Evolutionary conservation across 1,140 invertebrate species (phyloP).

Genomic region (Pomacea maculata): DNA sequence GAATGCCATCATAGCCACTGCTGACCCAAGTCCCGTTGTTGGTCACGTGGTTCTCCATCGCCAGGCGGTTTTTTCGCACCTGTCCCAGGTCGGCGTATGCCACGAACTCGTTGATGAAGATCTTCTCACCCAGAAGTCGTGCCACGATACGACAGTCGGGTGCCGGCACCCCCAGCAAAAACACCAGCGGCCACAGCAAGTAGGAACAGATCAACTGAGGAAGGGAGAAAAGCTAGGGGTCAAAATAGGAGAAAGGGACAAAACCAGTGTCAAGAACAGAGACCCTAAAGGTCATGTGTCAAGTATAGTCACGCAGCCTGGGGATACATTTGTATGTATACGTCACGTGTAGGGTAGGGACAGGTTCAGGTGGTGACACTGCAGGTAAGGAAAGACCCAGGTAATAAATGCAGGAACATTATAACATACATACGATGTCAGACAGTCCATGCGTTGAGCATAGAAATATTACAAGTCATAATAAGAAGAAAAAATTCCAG

Average conservation of each 20-base stretch:
- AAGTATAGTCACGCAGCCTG: no score
- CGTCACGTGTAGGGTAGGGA: no score
- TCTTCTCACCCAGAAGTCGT: conserved; percentile 60
- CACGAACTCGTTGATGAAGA: conserved; percentile 63
- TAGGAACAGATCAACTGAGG: conserved; percentile 61
- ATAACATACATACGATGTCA: background rate
- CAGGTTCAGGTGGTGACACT: no score
- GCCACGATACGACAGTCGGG: conserved; percentile 58
- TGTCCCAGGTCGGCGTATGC: conserved; percentile 54
- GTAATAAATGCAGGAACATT: no score
- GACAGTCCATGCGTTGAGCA: background rate
- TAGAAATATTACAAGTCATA: background rate
- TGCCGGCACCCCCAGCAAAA: conserved; percentile 54
- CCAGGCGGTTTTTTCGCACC: conserved; percentile 42
- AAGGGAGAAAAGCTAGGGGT: background rate
- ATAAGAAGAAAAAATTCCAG: background rate
- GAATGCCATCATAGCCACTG: conserved; percentile 17
- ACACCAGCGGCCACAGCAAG: conserved; percentile 59
- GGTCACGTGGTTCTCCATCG: conserved; percentile 25
- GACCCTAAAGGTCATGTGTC: no score
- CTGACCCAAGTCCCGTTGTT: conserved; percentile 24
- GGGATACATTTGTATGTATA: no score
- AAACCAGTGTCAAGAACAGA: no score
- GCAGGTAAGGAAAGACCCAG: no score
- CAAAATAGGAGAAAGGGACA: no score